phyloP scores from a whole-genome alignment of 2,888 invertebrate species.

The Tiliacea aurago region DNA sequence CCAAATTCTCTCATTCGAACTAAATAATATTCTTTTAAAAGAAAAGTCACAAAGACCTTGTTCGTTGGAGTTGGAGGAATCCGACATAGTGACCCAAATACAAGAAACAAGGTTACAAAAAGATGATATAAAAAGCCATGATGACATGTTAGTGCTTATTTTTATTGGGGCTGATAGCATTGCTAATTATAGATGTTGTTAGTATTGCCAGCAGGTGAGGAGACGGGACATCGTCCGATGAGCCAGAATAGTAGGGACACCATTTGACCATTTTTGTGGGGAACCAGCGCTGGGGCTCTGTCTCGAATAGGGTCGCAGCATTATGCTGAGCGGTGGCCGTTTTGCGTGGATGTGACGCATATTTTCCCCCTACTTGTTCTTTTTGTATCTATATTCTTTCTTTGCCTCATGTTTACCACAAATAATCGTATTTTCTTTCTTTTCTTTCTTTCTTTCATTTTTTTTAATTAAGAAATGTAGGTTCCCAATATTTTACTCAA shows the following conservation, averaged over 20 bases:
- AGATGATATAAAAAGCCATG: conserved; percentile 52
- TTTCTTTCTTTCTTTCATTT: too few species aligned
- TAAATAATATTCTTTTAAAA: conserved; percentile 28
- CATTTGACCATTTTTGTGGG: too few species aligned
- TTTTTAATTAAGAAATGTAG: not conserved
- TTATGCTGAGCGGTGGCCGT: too few species aligned
- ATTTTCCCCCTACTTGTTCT: too few species aligned
- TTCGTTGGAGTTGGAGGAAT: conserved; percentile 17
- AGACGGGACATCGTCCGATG: conserved; percentile 18
- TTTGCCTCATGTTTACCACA: too few species aligned
- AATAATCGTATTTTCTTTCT: too few species aligned
- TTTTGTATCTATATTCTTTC: too few species aligned
- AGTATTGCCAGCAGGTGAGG: conserved; percentile 34
- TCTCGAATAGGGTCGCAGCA: too few species aligned
- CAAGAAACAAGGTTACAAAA: conserved; percentile 50
- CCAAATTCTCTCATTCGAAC: not conserved
- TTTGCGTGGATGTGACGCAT: too few species aligned
- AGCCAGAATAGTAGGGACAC: conserved; percentile 8
- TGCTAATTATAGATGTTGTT: conserved; percentile 42
- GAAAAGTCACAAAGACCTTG: conserved; percentile 49
- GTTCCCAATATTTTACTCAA: not conserved
- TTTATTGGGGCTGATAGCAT: conserved; percentile 52
- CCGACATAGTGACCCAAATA: conserved; percentile 58
- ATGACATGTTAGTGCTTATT: conserved; percentile 52
- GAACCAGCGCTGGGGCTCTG: too few species aligned